Base-by-base conservation (phyloP, 1,140 invertebrate species). In the Ceratosolen fusciceps region DNA sequence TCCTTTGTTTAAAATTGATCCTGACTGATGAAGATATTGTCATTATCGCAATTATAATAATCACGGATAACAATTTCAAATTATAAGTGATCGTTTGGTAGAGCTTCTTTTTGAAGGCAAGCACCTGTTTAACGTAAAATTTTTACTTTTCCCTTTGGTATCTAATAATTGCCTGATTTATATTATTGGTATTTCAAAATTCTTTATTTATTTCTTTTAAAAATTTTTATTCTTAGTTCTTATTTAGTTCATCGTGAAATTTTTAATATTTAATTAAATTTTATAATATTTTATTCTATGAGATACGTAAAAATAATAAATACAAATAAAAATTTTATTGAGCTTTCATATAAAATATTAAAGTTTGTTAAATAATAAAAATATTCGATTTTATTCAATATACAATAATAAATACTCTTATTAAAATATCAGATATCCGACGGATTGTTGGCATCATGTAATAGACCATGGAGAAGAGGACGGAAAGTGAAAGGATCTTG, bases 401-500 rank as follows among this genome's bases (percentile, higher is more conserved):
- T 43, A 43, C 5, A 43, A 43, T 43, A 43, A 43, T 43, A 43
- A 7, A 43, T 7, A 43, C 39, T 43, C 12, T 43, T 7, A 43
- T 43, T n/a, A 49, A 72, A 72, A 31, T 34, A 58, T 43, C 43
- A 74, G 72, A 16, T 31, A 7, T 47, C 37, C 9, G 72, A 74
- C 29, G 52, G 52, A 26, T 29, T 62, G 31, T 73, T 39, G 21
- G 21, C 29, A 73, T 7, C 31, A 21, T 26, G 34, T 14, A 49
- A 79, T 52, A 86, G 89, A 71, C 86, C 87, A 0, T 87, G 85
- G 49, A 88, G 89, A 72, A 86, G 85, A 37, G 85, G 89, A 71
- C 85, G 89, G 83, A 89, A 89, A 86, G 70, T 87, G 24, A 89
- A 90, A 82, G 88, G 88, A 29, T 88, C 87, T 19, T 87, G 89